These are phyloP conservation scores for Aphyosemion australe DNA, from an alignment of 2,113 vertebrate genomes.

Conservation along the genomic window DNA sequence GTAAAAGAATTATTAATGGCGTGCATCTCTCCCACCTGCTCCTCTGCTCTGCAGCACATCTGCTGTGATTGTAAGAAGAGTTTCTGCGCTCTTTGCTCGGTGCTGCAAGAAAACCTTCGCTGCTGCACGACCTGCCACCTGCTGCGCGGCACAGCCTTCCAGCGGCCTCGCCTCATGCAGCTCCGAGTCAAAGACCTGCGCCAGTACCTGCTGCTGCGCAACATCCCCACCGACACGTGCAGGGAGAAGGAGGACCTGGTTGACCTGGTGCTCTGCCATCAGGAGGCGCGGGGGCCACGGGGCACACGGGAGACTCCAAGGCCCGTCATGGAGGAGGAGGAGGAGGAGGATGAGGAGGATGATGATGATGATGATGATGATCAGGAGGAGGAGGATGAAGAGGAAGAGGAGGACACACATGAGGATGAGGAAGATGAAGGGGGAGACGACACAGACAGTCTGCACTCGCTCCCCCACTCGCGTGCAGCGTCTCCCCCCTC, in stretches of 20 bases:
- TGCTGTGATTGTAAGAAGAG: conserved; percentile 97
- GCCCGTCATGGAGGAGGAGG: conserved; percentile 59
- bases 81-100: conserved; percentile 92
- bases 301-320: conserved; percentile 60
- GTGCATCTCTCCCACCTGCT: not conserved
- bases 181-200: conserved; percentile 94
- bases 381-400: conserved; percentile 49
- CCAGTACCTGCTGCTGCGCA: conserved; percentile 92
- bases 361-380: conserved; percentile 1
- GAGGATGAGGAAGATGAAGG: conserved; percentile 50
- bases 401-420: conserved; percentile 63
- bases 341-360: conserved; percentile 59
- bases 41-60: conserved; percentile 81
- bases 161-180: conserved; percentile 91
- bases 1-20: conserved; percentile 13
- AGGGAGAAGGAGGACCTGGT: conserved; percentile 97
- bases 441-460: conserved; percentile 78
- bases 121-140: conserved; percentile 92
- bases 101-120: conserved; percentile 88
- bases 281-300: conserved; percentile 68
- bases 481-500: conserved; percentile 79
- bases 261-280: conserved; percentile 92
- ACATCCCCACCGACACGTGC: conserved; percentile 93
- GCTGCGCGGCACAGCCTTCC: conserved; percentile 90
- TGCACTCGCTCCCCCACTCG: conserved; percentile 72